Conservation (phyloP, 2,797 vertebrate species). For the Clarias platycephalus region DNA sequence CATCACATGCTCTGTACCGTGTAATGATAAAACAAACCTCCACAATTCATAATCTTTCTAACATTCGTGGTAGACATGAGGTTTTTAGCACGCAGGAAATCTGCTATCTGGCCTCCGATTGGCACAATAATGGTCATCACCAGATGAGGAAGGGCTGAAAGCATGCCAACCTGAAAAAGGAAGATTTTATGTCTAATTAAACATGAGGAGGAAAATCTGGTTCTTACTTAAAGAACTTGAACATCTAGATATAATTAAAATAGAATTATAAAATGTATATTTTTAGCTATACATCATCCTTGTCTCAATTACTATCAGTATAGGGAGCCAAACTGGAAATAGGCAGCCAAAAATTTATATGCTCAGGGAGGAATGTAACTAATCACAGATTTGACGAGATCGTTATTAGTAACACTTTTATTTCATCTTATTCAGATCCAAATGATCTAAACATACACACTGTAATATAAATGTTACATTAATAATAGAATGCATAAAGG, state of each 20-base stretch:
- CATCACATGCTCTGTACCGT: neutral
- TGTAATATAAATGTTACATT: constrained; percentile 5
- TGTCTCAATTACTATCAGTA: neutral
- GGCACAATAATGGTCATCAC: constrained; percentile 99
- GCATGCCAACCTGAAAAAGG: constrained; percentile 83
- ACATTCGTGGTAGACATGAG: constrained; percentile 93
- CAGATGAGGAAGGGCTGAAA: constrained; percentile 94
- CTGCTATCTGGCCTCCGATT: constrained; percentile 93
- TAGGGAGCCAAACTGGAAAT: neutral
- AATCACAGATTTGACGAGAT: neutral
- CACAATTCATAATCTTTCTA: constrained; percentile 98
- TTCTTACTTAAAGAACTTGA: neutral
- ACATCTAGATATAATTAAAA: neutral
- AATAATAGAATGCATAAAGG: neutral
- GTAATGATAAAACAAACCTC: constrained; percentile 74
- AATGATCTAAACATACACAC: neutral
- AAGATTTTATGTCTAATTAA: constrained; percentile 2
- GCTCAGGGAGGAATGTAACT: neutral
- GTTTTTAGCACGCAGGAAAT: constrained; percentile 88
- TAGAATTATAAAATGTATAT: neutral
- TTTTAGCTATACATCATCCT: neutral
- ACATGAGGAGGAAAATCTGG: neutral
- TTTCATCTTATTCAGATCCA: neutral
- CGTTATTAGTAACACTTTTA: neutral
- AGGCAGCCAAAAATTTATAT: neutral